These are phyloP conservation scores for Plodia interpunctella DNA, from an alignment of 1,140 invertebrate genomes.

Conservation along the genomic window DNA sequence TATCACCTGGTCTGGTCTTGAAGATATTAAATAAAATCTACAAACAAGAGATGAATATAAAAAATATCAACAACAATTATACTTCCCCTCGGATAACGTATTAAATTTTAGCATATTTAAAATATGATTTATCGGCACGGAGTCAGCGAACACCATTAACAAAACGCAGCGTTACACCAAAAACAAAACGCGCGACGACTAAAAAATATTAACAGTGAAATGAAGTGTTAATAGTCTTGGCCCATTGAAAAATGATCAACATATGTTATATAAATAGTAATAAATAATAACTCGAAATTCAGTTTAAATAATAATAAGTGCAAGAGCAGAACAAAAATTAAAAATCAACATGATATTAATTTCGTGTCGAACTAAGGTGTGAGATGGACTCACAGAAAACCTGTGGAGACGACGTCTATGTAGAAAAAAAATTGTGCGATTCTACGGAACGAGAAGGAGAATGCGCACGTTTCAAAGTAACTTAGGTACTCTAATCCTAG, in stretches of 20 bases:
- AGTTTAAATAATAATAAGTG: conserved; percentile 77
- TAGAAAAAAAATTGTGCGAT: not conserved
- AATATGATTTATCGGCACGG: not conserved
- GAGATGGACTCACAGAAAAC: conserved; percentile 53
- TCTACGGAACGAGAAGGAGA: not conserved
- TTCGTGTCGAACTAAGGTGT: conserved; percentile 65
- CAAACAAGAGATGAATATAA: too few relatives aligned
- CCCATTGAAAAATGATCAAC: conserved; percentile 76
- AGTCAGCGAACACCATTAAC: conserved; percentile 13
- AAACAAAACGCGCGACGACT: conserved; percentile 21
- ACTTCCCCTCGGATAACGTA: not conserved
- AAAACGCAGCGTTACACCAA: conserved; percentile 16
- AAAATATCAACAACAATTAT: too few relatives aligned
- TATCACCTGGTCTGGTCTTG: too few relatives aligned
- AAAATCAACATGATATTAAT: conserved; percentile 75
- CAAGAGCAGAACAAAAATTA: conserved; percentile 70
- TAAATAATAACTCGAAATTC: conserved; percentile 73
- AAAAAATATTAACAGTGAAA: conserved; percentile 67
- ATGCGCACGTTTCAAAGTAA: too few relatives aligned
- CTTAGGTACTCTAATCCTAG: too few relatives aligned
- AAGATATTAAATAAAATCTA: too few relatives aligned
- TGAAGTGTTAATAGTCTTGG: conserved; percentile 74
- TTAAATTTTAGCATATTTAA: not conserved
- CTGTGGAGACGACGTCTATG: conserved; percentile 29
- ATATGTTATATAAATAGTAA: conserved; percentile 76